Base-by-base conservation (phyloP, 2,797 vertebrate genomes). In the Telmatherina bonti region DNA sequence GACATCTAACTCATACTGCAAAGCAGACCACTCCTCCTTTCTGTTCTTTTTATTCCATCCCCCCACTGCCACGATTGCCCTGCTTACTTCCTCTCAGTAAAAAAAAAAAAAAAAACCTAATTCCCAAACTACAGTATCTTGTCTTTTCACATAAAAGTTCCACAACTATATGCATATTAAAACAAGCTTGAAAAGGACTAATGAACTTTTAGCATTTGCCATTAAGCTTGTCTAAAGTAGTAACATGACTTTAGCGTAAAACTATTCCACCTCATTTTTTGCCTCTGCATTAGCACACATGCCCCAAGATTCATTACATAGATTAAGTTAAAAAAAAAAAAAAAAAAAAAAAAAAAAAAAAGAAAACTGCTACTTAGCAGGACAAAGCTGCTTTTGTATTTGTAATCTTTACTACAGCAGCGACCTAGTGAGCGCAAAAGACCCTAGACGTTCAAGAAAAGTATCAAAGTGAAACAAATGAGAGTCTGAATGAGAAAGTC, bases 21-120 rank as follows among this genome's bases (percentile, higher is more conserved):
- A 73, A 27, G 53, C 78, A 67, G 82, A 92, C 91, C 90, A 88
- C 88, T 88, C 86, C 89, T 85, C 71, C 86, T 83, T 83, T 67
- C 70, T 61, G 7, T 70, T 61, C 56, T 58, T 62, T 60, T 66
- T 66, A 57, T 82, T 35, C 84, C 84, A 81, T 85, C 81, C 78
- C 76, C 76, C 85, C 54, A 79, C 80, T 85, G 80, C 83, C 88
- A 87, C 87, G 76, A 83, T 89, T 76, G 71, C 76, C 36, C 43
- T 2, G 51, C 41, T 62, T 33, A 71, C 38, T 73, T 62, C 45
- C 57, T 71, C 8, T 47, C 56, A 62, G 36, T 71, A n/a, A 16
- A 35, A 7, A 75, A 49, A 45, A 69, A n/a, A n/a, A n/a, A n/a
- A n/a, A n/a, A n/a, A n/a, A n/a, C n/a, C 56, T 56, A 2, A 72